Evolutionary conservation across 2,797 vertebrate genomes (phyloP).

Genomic region (Enteromius thamalakanensis): DNA sequence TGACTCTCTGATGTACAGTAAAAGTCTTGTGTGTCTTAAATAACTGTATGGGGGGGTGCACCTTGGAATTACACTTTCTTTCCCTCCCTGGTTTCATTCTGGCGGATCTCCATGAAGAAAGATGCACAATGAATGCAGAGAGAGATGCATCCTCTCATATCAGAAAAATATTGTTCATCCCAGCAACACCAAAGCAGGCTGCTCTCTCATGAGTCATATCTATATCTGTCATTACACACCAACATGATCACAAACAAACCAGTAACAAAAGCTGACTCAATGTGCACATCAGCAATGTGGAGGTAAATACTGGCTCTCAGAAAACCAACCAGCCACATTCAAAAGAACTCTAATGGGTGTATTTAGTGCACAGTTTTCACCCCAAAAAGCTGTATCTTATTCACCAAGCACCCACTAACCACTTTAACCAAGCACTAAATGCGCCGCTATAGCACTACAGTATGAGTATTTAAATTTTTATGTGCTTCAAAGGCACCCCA

Average conservation of each 20-base stretch:
- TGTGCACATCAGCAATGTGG: constrained; percentile 2
- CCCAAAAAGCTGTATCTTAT: background rate
- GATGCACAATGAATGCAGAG: constrained; percentile 25
- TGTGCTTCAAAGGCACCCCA: background rate
- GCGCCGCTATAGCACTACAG: background rate
- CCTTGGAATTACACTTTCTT: constrained; percentile 10
- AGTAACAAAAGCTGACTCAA: constrained; percentile 45
- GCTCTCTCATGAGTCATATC: constrained; percentile 36
- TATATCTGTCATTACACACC: constrained; percentile 35
- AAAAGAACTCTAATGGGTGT: background rate
- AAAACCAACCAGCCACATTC: constrained; percentile 17
- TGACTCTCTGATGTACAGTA: background rate
- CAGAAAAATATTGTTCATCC: constrained; percentile 22
- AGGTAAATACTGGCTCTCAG: constrained; percentile 8
- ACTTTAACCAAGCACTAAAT: background rate
- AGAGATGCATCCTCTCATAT: constrained; percentile 26
- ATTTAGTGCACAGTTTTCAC: background rate
- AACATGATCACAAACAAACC: constrained; percentile 41
- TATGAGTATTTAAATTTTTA: background rate
- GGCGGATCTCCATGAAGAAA: constrained; percentile 20
- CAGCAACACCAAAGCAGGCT: constrained; percentile 26
- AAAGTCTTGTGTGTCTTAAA: background rate
- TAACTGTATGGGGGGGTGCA: background rate
- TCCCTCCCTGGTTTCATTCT: constrained; percentile 2
- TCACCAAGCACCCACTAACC: background rate